Conservation (phyloP, 2,888 invertebrate species). For the Anthophora plumipes region DNA sequence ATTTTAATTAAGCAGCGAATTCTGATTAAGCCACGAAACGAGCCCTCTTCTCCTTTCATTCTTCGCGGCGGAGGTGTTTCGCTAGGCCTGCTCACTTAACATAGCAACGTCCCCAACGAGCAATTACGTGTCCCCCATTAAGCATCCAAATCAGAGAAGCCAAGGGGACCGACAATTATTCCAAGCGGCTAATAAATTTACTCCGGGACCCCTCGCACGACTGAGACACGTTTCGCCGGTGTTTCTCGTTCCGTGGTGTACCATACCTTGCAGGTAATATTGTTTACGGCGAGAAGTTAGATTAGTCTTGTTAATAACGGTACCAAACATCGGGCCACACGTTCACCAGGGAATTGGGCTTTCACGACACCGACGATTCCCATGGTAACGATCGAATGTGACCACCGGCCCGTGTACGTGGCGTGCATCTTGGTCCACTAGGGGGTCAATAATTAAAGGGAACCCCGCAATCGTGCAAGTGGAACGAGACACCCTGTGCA, state of each 20-base stretch:
- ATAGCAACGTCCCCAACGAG: conserved; percentile 33
- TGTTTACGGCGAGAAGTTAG: conserved; percentile 74
- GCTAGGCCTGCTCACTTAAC: conserved; percentile 6
- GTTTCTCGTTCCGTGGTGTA: conserved; percentile 9
- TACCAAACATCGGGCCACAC: conserved; percentile 50
- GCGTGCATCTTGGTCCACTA: conserved; percentile 46
- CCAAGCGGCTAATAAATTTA: conserved; percentile 59
- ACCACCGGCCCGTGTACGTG: conserved; percentile 14
- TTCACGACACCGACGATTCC: conserved; percentile 58
- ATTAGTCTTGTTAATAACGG: conserved; percentile 72
- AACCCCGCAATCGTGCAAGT: conserved; percentile 42
- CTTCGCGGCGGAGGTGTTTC: background rate
- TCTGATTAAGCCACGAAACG: conserved; percentile 19
- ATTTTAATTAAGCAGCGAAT: conserved; percentile 21
- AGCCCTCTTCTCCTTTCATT: background rate
- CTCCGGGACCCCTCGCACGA: conserved; percentile 1
- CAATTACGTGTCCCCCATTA: conserved; percentile 33
- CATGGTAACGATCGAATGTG: conserved; percentile 61
- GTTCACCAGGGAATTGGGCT: conserved; percentile 42
- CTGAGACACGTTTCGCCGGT: background rate
- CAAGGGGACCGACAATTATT: conserved; percentile 45
- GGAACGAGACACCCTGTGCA: conserved; percentile 47
- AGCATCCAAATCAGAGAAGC: conserved; percentile 30
- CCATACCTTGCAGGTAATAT: conserved; percentile 50
- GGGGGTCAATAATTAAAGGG: conserved; percentile 57